Evolutionary conservation across 1,140 invertebrate genomes (phyloP), one percentile per base, ranked within the genome.

Genomic region (Wiebesia pumilae): DNA sequence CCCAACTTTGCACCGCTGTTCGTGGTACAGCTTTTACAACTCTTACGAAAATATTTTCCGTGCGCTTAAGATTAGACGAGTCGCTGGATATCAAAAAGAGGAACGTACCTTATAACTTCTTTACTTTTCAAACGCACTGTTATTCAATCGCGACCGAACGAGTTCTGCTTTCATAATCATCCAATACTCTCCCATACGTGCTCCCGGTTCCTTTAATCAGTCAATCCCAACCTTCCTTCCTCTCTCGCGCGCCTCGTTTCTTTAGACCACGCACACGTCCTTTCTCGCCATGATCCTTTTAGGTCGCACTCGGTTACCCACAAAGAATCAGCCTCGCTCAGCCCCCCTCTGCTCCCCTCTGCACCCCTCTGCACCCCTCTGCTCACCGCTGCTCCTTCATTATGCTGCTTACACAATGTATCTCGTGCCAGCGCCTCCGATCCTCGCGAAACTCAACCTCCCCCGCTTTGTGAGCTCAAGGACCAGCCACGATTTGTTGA

Each of bases 241-340:
- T 16, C 51, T 54, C 51, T 19, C 43, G 30, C 67, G 10, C 14
- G 1, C 67, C 14, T 10, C 30, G 3, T 14, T 40, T 35, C 79
- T 40, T 40, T 81, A n/a, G 10, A 38, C 54, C 79, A 58, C 30
- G 79, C 35, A 24, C 51, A 33, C 73, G 84, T 88, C 87, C 87
- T 84, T 90, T 10, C 24, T 62, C 58, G 24, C 89, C 85, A 89
- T 90, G 91, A 93, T 94, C 92, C 91, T 92, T 93, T 94, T 90
- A 92, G 88, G 88, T 89, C 91, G 93, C 91, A 92, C 91, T 93
- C 90, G 92, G 93, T 92, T 94, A 92, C 89, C 93, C 92, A 91
- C 92, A 92, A 93, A 93, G 91, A 91, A 90, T 88, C 86, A 86
- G 89, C 87, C 88, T 16, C 38, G 7, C 38, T 27, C 12, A 3